Percentiles rank a stretch among this genome's conserved stretches.
Conservation (phyloP, 2,888 invertebrate genomes). For the Chironomus tentans region DNA sequence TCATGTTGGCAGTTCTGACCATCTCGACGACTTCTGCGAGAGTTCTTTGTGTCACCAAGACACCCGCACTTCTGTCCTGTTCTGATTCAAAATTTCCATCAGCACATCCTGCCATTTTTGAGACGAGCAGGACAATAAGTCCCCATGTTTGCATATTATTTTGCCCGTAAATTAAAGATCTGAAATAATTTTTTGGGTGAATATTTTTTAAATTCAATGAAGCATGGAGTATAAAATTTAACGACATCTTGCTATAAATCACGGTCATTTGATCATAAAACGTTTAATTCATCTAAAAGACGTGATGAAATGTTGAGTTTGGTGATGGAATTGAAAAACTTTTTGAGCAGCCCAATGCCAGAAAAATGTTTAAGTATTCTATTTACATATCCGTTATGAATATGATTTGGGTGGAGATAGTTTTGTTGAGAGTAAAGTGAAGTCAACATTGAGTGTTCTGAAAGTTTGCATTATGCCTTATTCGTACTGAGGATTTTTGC, state of each 20-base stretch:
- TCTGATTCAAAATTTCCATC: conserved; percentile 72
- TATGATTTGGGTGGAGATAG: too few relatives aligned
- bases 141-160: conserved; percentile 94
- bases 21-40: conserved; percentile 91
- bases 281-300: too few relatives aligned
- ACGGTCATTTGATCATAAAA: background rate
- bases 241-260: background rate
- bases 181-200: background rate
- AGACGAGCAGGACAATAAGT: conserved; percentile 78
- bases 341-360: too few relatives aligned
- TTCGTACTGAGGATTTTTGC: background rate
- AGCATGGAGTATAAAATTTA: background rate
- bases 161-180: conserved; percentile 73
- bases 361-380: background rate
- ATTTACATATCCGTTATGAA: background rate
- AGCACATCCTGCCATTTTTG: conserved; percentile 83
- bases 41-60: conserved; percentile 74
- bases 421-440: background rate
- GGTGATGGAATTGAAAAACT: too few relatives aligned
- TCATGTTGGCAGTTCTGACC: conserved; percentile 37
- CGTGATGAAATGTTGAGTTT: too few relatives aligned
- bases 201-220: background rate
- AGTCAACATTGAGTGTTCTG: background rate
- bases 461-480: background rate
- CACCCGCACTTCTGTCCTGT: conserved; percentile 80